A percentile compares a stretch with the other conserved stretches of the same genome.
These are phyloP conservation scores for Bos taurus DNA, from an alignment of 2,113 vertebrate species.

Conservation along the genomic window ARS-UCD2.0 NC_037336.1:68502501-68503000, in stretches of 20 bases:
- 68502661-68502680: background rate
- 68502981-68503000: background rate
- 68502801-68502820: background rate
- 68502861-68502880: background rate
- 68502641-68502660: background rate
- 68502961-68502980: accelerated
- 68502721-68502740: background rate
- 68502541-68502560: background rate
- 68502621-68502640: background rate
- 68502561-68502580: background rate
- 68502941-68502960: background rate
- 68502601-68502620: background rate
- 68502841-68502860: background rate
- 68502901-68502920: background rate
- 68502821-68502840: background rate
- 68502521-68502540: background rate
- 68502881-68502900: background rate
- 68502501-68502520: background rate
- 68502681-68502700: background rate
- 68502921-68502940: background rate
- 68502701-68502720: background rate
- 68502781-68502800: background rate
- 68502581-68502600: background rate
- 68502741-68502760: background rate
- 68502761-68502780: accelerated